Evolutionary conservation across 2,113 vertebrate species (phyloP), one percentile per base, ranked within the genome.

Genomic region (Calypte anna): DNA sequence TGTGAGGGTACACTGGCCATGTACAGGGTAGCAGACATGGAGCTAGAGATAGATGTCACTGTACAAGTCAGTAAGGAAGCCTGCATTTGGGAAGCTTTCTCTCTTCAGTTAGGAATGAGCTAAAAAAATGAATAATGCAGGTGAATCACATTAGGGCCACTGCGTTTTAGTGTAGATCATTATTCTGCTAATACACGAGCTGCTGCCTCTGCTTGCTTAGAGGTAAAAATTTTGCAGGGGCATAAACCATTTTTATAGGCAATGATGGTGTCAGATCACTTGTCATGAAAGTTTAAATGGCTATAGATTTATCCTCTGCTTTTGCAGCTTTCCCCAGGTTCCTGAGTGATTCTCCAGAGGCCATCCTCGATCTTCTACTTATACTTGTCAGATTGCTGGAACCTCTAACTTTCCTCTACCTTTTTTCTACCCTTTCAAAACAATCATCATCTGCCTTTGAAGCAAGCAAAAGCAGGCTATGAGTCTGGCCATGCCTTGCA

Each of bases 371-470:
- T 24, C 46, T 21, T 68, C 28, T 1, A 3, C 31, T 92, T 82
- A 19, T 55, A 30, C 13, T 38, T 80, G 48, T 24, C 23, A 68
- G 13, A 20, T 57, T 94, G 27, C 40, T 0, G 4, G 48, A 88
- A 69, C 27, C 27, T 90, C 9, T 54, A 25, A 75, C 40, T 93
- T 91, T 24, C 55, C 36, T 72, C 12, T 28, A 28, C 14, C 40
- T 91, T 48, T 55, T 68, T 91, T 92, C 55, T 83, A 72, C 17
- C 54, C 23, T 93, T 91, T 80, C 66, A 82, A 72, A 93, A 27
- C 64, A 14, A 3, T 83, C 8, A 1, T 84, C 46, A 40, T 88
- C 79, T 84, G 5, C 24, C 31, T 83, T 46, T 79, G 58, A 93
- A 86, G 69, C 30, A 62, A 58, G 33, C 44, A 77, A 69, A 90